A percentile compares a stretch with the other conserved stretches of the same genome.
These are phyloP conservation scores for Drosophila teissieri DNA, from an alignment of 1,140 invertebrate genomes.

Conservation along the genomic window DNA sequence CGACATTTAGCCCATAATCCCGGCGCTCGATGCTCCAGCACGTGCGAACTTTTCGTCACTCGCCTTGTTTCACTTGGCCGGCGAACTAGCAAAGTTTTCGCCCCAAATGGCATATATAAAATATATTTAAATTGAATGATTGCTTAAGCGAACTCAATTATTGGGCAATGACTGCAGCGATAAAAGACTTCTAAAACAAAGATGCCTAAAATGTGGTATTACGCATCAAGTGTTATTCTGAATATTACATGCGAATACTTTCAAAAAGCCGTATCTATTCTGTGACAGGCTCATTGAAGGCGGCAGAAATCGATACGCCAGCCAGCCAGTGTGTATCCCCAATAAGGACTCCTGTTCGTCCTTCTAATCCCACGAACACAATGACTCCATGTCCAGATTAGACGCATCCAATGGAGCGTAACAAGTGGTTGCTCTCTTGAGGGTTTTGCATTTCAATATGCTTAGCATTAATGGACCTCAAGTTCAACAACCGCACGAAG, in stretches of 20 bases:
- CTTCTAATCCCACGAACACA: slow-evolving; percentile 23
- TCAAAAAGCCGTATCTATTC: too few relatives aligned
- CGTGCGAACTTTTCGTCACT: slow-evolving; percentile 57
- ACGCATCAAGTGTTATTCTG: too few relatives aligned
- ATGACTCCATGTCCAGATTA: slow-evolving; percentile 37
- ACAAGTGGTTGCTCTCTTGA: slow-evolving; percentile 38
- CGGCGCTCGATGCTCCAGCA: slow-evolving; percentile 58
- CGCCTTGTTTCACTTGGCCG: slow-evolving; percentile 9
- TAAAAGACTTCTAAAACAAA: not conserved
- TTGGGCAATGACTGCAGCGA: too few relatives aligned
- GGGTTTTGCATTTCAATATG: slow-evolving; percentile 50
- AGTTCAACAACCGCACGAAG: slow-evolving; percentile 64
- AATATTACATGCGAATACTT: not conserved
- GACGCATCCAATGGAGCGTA: slow-evolving; percentile 47
- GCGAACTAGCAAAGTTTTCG: slow-evolving; percentile 21
- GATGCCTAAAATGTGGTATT: too few relatives aligned
- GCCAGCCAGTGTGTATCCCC: not conserved
- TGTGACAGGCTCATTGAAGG: not conserved
- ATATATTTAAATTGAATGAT: slow-evolving; percentile 24
- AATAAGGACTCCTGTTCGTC: not conserved
- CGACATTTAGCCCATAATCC: slow-evolving; percentile 68
- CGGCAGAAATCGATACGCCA: not conserved
- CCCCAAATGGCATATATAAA: slow-evolving; percentile 1
- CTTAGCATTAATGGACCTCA: slow-evolving; percentile 60
- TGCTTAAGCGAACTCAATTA: slow-evolving; percentile 8